Evolutionary conservation across 2,113 vertebrate species (phyloP).

Genomic region (Xenopus tropicalis): UCB_Xtro_10.0 CM004444.2:80076001-80076500

Average conservation of each 20-base stretch:
- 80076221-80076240: neutral
- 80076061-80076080: constrained; percentile 29
- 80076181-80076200: neutral
- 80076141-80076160: neutral
- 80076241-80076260: neutral
- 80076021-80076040: constrained; percentile 36
- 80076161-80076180: neutral
- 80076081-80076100: constrained; percentile 13
- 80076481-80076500: too few relatives aligned
- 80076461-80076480: too few relatives aligned
- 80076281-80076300: neutral
- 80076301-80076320: neutral
- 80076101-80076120: neutral
- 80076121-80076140: neutral
- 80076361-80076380: too few relatives aligned
- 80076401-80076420: too few relatives aligned
- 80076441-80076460: too few relatives aligned
- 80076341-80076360: too few relatives aligned
- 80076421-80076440: too few relatives aligned
- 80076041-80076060: constrained; percentile 34
- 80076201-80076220: neutral
- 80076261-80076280: neutral
- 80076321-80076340: too few relatives aligned
- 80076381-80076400: too few relatives aligned
- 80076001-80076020: constrained; percentile 41